Conservation (phyloP, 1,140 invertebrate species). For the Helicorthomorpha holstii region DNA sequence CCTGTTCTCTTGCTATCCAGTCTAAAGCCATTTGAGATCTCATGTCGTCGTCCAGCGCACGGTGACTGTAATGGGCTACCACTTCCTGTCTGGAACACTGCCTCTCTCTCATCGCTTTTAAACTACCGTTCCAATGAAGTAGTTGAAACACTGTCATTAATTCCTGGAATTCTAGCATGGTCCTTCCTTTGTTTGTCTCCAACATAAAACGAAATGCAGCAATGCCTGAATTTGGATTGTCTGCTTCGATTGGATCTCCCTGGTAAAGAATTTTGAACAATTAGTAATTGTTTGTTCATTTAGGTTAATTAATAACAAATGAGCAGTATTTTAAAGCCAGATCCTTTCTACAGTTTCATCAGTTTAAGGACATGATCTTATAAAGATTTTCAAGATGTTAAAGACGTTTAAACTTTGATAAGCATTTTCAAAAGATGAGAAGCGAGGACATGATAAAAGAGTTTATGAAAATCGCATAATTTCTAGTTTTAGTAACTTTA, state of each 20-base stretch:
- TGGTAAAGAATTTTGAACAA: conserved; percentile 17
- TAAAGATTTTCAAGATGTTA: too few species aligned
- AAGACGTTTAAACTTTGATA: too few species aligned
- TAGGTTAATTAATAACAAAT: too few species aligned
- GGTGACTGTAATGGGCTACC: conserved; percentile 81
- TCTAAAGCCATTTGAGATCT: conserved; percentile 87
- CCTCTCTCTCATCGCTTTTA: conserved; percentile 70
- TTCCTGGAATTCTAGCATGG: conserved; percentile 92
- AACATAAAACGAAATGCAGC: conserved; percentile 90
- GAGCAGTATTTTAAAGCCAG: too few species aligned
- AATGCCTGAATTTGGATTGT: conserved; percentile 48
- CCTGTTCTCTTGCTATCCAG: conserved; percentile 69
- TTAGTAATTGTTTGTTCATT: too few species aligned
- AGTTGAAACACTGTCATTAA: conserved; percentile 92
- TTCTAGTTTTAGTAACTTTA: too few species aligned
- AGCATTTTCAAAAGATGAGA: too few species aligned
- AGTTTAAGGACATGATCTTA: too few species aligned
- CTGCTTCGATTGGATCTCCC: conserved; percentile 37
- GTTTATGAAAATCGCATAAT: too few species aligned
- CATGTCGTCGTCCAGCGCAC: conserved; percentile 80
- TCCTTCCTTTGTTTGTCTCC: conserved; percentile 77
- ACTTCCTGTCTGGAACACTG: conserved; percentile 83
- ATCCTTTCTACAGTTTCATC: too few species aligned
- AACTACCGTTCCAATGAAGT: conserved; percentile 86
- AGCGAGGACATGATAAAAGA: too few species aligned